Conservation (phyloP, 2,797 vertebrate genomes). For the Tauraco hartlaubi region DNA sequence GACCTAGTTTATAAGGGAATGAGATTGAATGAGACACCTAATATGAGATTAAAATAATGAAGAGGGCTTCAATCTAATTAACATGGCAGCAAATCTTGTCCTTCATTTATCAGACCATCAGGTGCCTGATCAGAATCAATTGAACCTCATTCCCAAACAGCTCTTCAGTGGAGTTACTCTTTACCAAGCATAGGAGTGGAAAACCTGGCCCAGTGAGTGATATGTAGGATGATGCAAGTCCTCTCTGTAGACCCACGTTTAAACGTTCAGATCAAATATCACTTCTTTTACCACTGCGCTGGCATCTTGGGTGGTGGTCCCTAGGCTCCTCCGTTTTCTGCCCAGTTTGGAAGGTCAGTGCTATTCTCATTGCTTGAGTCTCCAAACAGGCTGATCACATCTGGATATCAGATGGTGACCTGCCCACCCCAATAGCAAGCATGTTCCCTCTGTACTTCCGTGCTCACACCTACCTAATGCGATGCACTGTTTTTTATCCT, state of each 20-base stretch:
- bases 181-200: neutral
- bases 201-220: neutral
- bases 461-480: slow-evolving; percentile 81
- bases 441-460: neutral
- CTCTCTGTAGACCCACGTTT: neutral
- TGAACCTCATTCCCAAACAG: neutral
- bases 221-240: neutral
- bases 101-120: neutral
- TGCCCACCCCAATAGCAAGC: neutral
- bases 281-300: neutral
- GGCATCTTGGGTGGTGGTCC: neutral
- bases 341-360: neutral
- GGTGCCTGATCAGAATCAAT: neutral
- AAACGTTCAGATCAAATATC: neutral
- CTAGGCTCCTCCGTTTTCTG: neutral
- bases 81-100: neutral
- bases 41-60: neutral
- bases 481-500: slow-evolving; percentile 81
- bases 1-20: neutral
- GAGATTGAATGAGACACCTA: neutral
- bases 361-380: fast-evolving
- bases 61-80: neutral
- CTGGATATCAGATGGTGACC: neutral
- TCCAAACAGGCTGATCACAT: neutral
- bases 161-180: neutral